A percentile compares a stretch with the other conserved stretches of the same genome.
phyloP scores from a whole-genome alignment of 1,140 invertebrate genomes.

The Drosophila chauvacae region DNA sequence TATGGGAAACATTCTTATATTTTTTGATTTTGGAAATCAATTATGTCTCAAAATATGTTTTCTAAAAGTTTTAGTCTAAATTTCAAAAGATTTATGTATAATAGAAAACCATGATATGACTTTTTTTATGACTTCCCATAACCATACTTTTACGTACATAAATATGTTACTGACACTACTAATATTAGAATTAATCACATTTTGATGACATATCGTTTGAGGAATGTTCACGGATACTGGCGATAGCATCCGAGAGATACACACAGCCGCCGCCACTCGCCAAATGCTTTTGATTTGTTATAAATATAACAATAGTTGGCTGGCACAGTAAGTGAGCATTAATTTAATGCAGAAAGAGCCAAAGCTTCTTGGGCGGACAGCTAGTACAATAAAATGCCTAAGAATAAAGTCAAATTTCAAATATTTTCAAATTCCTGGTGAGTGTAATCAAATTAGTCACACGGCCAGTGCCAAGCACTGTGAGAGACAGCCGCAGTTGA shows the following conservation, averaged over 20 bases:
- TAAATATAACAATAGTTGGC: slow-evolving; percentile 57
- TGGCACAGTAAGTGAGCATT: slow-evolving; percentile 75
- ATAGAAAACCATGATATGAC: background rate
- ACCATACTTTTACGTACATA: background rate
- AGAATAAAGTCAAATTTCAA: slow-evolving; percentile 56
- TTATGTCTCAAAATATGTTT: background rate
- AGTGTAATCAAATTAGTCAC: slow-evolving; percentile 73
- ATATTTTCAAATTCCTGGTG: slow-evolving; percentile 46
- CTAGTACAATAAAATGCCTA: slow-evolving; percentile 39
- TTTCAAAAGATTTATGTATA: background rate
- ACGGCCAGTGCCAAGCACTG: slow-evolving; percentile 47
- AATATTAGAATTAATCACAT: slow-evolving; percentile 62
- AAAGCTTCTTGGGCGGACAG: slow-evolving; percentile 27
- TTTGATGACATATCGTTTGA: slow-evolving; percentile 66
- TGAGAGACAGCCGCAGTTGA: slow-evolving; percentile 43
- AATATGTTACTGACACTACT: slow-evolving; percentile 27
- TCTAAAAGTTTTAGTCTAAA: background rate
- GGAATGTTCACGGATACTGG: slow-evolving; percentile 60
- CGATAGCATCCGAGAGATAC: slow-evolving; percentile 32
- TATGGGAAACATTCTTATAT: background rate
- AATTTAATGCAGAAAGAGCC: slow-evolving; percentile 65
- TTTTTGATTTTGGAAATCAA: background rate
- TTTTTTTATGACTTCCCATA: background rate
- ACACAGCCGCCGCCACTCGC: slow-evolving; percentile 13
- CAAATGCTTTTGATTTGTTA: slow-evolving; percentile 34